Evolutionary conservation across 2,113 vertebrate genomes (phyloP).

Genomic region (Cryptomyrus ogoouensis): DNA sequence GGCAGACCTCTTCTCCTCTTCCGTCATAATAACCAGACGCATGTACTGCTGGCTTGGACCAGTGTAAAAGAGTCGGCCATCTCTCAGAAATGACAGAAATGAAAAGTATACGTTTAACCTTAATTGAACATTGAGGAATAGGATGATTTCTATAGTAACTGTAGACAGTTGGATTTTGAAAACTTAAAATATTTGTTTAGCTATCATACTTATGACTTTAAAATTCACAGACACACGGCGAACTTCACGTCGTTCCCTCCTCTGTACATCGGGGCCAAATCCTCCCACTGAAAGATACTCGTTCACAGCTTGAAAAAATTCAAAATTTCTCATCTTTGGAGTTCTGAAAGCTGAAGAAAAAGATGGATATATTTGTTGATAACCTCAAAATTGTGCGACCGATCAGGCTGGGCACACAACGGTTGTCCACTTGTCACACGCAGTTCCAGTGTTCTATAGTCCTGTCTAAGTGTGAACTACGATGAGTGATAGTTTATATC

Average conservation of each 20-base stretch:
- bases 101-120: neutral
- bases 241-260: neutral
- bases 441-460: neutral
- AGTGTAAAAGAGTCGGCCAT: neutral
- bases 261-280: neutral
- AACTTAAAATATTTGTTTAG: neutral
- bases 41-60: neutral
- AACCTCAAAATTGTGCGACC: neutral
- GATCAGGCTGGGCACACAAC: neutral
- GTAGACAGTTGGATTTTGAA: neutral
- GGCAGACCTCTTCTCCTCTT: neutral
- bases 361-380: neutral
- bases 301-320: neutral
- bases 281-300: neutral
- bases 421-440: neutral
- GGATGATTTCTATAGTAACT: neutral
- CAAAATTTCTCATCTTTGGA: slow-evolving; percentile 4
- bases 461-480: neutral
- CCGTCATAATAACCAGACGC: neutral
- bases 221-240: neutral
- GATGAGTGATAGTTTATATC: neutral
- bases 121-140: neutral
- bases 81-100: neutral
- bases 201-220: neutral
- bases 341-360: neutral